Percentiles rank a stretch among this genome's conserved stretches.
Conservation (phyloP, 2,797 vertebrate genomes). For the Myotis vivesi region DNA sequence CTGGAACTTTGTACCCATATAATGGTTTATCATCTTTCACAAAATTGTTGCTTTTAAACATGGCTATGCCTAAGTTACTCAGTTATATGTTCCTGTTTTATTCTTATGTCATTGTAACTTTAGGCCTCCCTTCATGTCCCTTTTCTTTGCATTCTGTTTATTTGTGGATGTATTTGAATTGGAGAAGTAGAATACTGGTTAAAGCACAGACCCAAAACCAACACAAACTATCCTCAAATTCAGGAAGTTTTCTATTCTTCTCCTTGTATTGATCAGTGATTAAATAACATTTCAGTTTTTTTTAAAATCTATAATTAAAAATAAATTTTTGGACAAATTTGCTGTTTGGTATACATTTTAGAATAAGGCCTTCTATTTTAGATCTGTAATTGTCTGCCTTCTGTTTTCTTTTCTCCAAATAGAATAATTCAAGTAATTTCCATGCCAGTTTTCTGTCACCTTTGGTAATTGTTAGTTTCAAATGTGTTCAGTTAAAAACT, state of each 20-base stretch:
- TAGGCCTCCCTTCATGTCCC: background rate
- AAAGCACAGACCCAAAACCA: background rate
- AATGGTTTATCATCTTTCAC: conserved; percentile 29
- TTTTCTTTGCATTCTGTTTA: conserved; percentile 22
- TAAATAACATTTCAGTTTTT: background rate
- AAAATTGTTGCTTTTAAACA: conserved; percentile 18
- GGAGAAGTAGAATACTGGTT: background rate
- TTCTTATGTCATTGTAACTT: conserved; percentile 38
- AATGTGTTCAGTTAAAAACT: background rate
- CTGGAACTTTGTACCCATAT: conserved; percentile 36
- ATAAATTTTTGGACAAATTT: background rate
- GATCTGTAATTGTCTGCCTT: background rate
- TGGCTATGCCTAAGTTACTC: background rate
- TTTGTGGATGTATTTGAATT: background rate
- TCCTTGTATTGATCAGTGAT: background rate
- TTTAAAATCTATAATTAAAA: background rate
- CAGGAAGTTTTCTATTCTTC: background rate
- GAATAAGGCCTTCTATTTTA: background rate
- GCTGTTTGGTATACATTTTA: background rate
- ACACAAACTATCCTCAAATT: background rate
- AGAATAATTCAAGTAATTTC: background rate
- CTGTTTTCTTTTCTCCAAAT: conserved; percentile 1
- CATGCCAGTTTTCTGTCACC: background rate
- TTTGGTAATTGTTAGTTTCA: conserved; percentile 30
- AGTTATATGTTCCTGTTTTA: conserved; percentile 47